These are phyloP conservation scores for Paraescarpia echinospica DNA, from an alignment of 1,140 invertebrate species.

Conservation along the genomic window DNA sequence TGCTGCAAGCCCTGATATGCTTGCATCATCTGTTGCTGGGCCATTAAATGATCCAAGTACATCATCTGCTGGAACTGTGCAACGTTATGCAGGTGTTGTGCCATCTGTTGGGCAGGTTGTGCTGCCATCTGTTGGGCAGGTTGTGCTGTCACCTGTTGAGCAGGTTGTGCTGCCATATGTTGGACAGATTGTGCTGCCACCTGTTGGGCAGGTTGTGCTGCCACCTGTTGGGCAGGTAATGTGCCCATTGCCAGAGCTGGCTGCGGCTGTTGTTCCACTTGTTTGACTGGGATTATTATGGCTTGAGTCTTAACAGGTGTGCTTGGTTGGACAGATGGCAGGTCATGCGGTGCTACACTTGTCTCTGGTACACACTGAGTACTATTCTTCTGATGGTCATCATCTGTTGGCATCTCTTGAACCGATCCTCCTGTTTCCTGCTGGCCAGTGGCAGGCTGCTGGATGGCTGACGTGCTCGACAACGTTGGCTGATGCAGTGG, in stretches of 20 bases:
- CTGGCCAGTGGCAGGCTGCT: not conserved
- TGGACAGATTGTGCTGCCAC: not conserved
- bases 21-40: not conserved
- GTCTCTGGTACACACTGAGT: not conserved
- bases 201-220: not conserved
- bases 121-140: not conserved
- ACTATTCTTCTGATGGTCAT: not conserved
- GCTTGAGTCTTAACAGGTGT: not conserved
- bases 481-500: not conserved
- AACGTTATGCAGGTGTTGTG: not conserved
- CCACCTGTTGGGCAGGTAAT: not conserved
- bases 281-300: not conserved
- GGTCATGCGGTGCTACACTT: not conserved
- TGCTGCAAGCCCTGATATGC: conserved; percentile 3
- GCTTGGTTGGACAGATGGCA: not conserved
- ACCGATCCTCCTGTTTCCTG: not conserved
- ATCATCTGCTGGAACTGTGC: not conserved
- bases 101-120: not conserved
- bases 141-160: not conserved
- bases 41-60: not conserved
- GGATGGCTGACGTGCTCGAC: not conserved
- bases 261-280: not conserved
- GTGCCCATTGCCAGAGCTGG: not conserved
- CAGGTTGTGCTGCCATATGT: not conserved
- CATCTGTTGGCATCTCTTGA: not conserved